These are phyloP conservation scores for Apamea epomidion DNA, from an alignment of 2,888 invertebrate species.

Conservation along the genomic window DNA sequence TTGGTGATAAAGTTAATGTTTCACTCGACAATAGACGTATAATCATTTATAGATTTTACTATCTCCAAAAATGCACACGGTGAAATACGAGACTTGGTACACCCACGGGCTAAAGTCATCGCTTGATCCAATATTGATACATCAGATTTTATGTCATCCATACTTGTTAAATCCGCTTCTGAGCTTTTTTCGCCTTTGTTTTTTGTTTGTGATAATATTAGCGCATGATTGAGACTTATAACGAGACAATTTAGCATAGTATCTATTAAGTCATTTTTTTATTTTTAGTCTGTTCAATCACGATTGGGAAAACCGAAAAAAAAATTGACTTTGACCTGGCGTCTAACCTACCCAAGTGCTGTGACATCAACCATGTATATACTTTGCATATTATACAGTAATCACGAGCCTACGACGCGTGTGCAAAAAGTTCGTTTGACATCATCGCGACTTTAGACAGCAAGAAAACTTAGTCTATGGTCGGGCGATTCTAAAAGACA, in stretches of 20 bases:
- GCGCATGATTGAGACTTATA: conserved; percentile 88
- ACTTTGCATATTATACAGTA: conserved; percentile 46
- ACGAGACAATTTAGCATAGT: conserved; percentile 85
- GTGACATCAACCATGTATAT: conserved; percentile 61
- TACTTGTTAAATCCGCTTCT: conserved; percentile 87
- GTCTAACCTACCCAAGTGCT: conserved; percentile 63
- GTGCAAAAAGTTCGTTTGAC: conserved; percentile 49
- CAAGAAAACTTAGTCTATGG: conserved; percentile 7
- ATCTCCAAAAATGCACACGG: conserved; percentile 39
- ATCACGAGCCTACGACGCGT: conserved; percentile 21
- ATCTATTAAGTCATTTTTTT: conserved; percentile 84
- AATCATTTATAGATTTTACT: conserved; percentile 41
- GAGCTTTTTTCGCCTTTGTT: conserved; percentile 80
- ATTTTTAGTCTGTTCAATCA: conserved; percentile 85
- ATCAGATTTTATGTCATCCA: conserved; percentile 82
- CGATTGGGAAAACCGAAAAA: conserved; percentile 77
- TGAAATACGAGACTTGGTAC: conserved; percentile 41
- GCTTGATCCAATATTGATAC: conserved; percentile 84
- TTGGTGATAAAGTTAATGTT: conserved; percentile 59
- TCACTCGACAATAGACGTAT: conserved; percentile 29
- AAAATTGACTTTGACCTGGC: conserved; percentile 74
- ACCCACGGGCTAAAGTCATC: conserved; percentile 73
- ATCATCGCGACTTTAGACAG: conserved; percentile 32
- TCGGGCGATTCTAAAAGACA: conserved; percentile 27
- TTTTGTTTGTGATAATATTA: conserved; percentile 88